These are phyloP conservation scores for Meteorus cinctellus DNA, from an alignment of 2,888 invertebrate genomes.

Conservation along the genomic window DNA sequence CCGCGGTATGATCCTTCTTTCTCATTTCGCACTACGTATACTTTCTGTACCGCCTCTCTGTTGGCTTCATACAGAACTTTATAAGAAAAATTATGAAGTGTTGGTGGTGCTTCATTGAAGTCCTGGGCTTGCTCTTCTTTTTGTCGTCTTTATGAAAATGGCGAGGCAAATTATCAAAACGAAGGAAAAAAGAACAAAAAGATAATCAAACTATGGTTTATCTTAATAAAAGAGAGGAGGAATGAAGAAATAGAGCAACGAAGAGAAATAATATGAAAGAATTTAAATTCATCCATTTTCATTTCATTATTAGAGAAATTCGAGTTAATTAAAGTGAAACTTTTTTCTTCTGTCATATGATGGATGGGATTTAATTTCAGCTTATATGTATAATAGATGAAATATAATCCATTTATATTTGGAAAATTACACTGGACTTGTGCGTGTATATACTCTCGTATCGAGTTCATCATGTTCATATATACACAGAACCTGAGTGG, in stretches of 20 bases:
- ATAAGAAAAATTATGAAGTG: not conserved
- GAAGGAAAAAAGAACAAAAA: not conserved
- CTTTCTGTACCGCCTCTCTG: not conserved
- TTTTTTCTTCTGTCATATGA: not conserved
- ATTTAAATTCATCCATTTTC: not conserved
- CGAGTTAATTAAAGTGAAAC: not conserved
- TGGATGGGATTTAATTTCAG: not conserved
- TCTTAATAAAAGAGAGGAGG: not conserved
- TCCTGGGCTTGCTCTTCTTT: not conserved
- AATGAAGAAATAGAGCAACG: not conserved
- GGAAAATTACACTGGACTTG: not conserved
- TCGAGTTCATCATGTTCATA: constrained; percentile 18
- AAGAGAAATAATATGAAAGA: not conserved
- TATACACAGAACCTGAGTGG: not conserved
- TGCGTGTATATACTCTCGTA: not conserved
- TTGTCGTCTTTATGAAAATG: not conserved
- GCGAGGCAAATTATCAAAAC: not conserved
- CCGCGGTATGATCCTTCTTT: not conserved
- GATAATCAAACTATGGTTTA: too few species aligned
- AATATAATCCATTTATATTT: not conserved
- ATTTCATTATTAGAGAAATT: not conserved
- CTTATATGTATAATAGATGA: not conserved
- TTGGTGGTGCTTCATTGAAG: not conserved
- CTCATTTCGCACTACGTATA: not conserved
- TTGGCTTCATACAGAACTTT: not conserved